Percentiles rank a stretch among this genome's conserved stretches.
phyloP scores from a whole-genome alignment of 2,888 invertebrate species.

The Acronicta aceris region DNA sequence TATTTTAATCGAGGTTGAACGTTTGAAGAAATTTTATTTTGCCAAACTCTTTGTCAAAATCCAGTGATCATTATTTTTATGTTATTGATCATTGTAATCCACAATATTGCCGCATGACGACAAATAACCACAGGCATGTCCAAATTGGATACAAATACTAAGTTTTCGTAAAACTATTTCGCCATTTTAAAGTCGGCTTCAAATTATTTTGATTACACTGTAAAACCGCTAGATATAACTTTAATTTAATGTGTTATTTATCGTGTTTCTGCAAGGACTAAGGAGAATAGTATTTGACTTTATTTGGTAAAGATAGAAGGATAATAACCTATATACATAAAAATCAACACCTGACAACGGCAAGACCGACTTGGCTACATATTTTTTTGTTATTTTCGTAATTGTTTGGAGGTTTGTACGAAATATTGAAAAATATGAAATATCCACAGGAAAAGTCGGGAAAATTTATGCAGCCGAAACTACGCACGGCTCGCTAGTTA shows the following conservation, averaged over 20 bases:
- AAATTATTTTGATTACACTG: slow-evolving; percentile 50
- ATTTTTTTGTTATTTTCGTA: no score
- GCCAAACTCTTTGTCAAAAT: slow-evolving; percentile 36
- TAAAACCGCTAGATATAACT: slow-evolving; percentile 45
- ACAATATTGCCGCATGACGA: slow-evolving; percentile 61
- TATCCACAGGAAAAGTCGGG: no score
- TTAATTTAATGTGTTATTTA: slow-evolving; percentile 38
- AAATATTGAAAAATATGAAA: no score
- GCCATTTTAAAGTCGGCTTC: slow-evolving; percentile 52
- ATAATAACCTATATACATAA: no score
- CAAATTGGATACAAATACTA: slow-evolving; percentile 56
- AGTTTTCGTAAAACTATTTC: slow-evolving; percentile 65
- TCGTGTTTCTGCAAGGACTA: neutral
- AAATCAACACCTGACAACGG: no score
- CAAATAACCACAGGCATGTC: slow-evolving; percentile 68
- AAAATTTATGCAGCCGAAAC: no score
- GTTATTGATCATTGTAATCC: slow-evolving; percentile 57
- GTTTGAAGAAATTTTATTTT: slow-evolving; percentile 27
- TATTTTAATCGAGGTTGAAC: slow-evolving; percentile 12
- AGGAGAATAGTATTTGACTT: neutral
- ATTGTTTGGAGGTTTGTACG: no score
- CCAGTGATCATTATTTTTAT: slow-evolving; percentile 28
- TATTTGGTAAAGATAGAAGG: neutral
- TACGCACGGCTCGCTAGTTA: no score
- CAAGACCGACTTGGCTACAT: no score